Evolutionary conservation across 2,888 invertebrate species (phyloP), one percentile per base, ranked within the genome.

Genomic region (Polydrusus cervinus): DNA sequence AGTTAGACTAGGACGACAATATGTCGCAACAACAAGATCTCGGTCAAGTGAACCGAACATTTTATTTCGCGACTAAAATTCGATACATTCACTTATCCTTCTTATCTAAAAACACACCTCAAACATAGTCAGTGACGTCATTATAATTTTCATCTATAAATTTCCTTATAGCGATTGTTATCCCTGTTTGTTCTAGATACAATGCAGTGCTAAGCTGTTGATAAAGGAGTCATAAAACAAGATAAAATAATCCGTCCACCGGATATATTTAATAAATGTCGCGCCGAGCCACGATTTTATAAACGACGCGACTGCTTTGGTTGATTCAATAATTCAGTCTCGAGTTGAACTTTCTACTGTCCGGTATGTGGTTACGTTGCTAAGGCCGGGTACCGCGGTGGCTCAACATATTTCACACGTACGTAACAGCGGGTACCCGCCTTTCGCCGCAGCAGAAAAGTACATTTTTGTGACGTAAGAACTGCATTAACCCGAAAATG

Each of bases 111-210:
- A 6, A 66, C 66, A 66, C 66, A 66, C 53, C 66, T 66, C n/a
- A n/a, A 14, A 65, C 14, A 38, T 34, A 45, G 25, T n/a, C 9
- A 18, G 25, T 34, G 34, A 47, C 47, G 64, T 30, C 47, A 47
- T 45, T 13, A 20, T 11, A n/a, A 47, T 55, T 55, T 53, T 51
- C 20, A 14, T 7, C 3, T 55, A 55, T 9, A 30, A 55, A n/a
- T 55, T 55, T 38, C 38, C 20, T 45, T 30, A 30, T 40, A 45
- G 9, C 5, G 25, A 34, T 34, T 57, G 14, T 61, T 40, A 45
- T 20, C 14, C 30, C 45, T 64, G 64, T 64, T 64, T 64, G 64
- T 64, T 64, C n/a, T 64, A 64, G 64, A 64, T 64, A 13, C 45
- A 13, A 6, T 45, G 13, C 14, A 6, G 6, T 34, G 62, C 25